Base-by-base conservation (phyloP, 2,797 vertebrate species). In the Danio jaintianensis region DNA sequence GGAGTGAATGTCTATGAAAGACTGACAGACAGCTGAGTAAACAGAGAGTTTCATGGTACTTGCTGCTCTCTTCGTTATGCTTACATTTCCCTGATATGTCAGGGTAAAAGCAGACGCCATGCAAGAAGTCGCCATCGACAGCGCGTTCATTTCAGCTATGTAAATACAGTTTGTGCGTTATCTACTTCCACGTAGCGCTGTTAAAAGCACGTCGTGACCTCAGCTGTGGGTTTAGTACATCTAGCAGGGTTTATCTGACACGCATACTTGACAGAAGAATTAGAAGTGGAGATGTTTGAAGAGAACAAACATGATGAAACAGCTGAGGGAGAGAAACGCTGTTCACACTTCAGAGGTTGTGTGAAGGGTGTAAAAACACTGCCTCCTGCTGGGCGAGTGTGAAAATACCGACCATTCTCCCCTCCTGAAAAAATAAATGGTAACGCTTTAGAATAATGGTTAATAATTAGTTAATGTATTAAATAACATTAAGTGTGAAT, bases 351-450 rank as follows among this genome's bases (percentile, higher is more conserved):
- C 50, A 64, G 18, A 48, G 22, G 13, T 82, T 48, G 12, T 18
- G 16, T 16, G 3, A 68, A 69, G 29, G 48, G 48, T 84, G 56
- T 75, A 36, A 48, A 58, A 72, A 72, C 70, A 78, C 78, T 86
- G 85, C 80, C 85, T 71, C 83, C 85, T 83, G 81, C 68, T 82
- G 85, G 61, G 62, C 36, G 50, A 70, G 74, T 61, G 7, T 9
- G 52, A 29, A 29, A 69, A 4, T 80, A 18, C 47, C 55, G 55
- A 50, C 45, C 3, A 13, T 29, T 43, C 7, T 42, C 7, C 13
- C 20, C 22, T 29, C 29, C 29, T 1, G 29, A n/a, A 29, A 29
- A 29, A 29, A 29, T n/a, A 29, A 29, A 29, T 29, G 29, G 29
- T 29, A 29, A 29, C 29, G 29, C 29, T 1, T 29, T n/a, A 29